These are phyloP conservation scores for Parochlus steinenii DNA, from an alignment of 2,888 invertebrate genomes.

Conservation along the genomic window DNA sequence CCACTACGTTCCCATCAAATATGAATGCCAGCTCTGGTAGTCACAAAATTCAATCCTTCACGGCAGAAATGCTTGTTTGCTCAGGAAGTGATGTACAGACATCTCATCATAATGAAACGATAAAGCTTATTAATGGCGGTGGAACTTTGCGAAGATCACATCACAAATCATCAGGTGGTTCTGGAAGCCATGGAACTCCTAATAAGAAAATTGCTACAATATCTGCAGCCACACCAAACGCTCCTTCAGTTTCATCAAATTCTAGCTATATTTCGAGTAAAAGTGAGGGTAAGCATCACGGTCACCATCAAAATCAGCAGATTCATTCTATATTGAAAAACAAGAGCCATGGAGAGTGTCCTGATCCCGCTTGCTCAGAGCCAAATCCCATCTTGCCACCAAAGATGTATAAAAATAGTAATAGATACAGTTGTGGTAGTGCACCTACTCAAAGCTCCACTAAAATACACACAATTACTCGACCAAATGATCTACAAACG, in stretches of 20 bases:
- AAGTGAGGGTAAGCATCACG: neutral
- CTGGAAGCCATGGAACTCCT: neutral
- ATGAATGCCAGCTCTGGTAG: constrained; percentile 2
- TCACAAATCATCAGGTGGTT: constrained; percentile 13
- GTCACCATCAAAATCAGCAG: constrained; percentile 12
- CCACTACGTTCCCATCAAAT: constrained; percentile 8
- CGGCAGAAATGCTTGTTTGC: constrained; percentile 8
- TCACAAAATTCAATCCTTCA: constrained; percentile 10
- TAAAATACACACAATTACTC: constrained; percentile 17
- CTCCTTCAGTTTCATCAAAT: neutral
- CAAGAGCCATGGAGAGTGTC: constrained; percentile 7
- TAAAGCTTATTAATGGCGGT: constrained; percentile 3
- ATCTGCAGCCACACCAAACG: constrained; percentile 3
- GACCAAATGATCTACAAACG: constrained; percentile 15
- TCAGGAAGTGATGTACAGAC: neutral
- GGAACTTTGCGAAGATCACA: constrained; percentile 15
- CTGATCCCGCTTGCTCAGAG: constrained; percentile 2
- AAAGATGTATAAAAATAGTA: constrained; percentile 30
- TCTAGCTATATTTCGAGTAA: constrained; percentile 4
- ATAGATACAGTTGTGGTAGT: constrained; percentile 14
- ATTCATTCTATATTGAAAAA: constrained; percentile 16
- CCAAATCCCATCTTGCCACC: constrained; percentile 28
- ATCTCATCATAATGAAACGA: neutral
- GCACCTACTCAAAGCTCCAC: constrained; percentile 10
- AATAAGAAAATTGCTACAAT: constrained; percentile 12